Evolutionary conservation across 2,113 vertebrate species (phyloP).

Genomic region (Sphaerodactylus townsendi): DNA sequence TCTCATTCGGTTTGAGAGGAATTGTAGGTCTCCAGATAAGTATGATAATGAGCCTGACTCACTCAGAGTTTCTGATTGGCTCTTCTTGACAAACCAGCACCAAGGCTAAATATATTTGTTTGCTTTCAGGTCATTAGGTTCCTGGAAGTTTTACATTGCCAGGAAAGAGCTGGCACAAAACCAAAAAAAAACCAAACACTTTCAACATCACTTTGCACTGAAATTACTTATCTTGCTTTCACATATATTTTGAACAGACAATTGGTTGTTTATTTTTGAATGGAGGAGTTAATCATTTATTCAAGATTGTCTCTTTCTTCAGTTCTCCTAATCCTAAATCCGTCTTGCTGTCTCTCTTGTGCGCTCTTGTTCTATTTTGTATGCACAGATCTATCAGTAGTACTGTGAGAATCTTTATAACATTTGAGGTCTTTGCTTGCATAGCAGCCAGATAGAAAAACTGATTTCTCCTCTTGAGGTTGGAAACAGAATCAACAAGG

Average conservation of each 20-base stretch:
- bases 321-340: background rate
- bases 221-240: background rate
- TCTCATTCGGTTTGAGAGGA: background rate
- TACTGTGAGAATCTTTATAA: too few species aligned
- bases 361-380: background rate
- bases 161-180: background rate
- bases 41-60: background rate
- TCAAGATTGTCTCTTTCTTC: background rate
- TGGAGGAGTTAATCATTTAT: background rate
- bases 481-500: too few species aligned
- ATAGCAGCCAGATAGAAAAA: too few species aligned
- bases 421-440: too few species aligned
- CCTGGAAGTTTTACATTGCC: background rate
- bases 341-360: background rate
- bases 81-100: background rate
- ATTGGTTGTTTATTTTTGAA: background rate
- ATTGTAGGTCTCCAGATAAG: background rate
- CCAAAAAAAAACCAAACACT: background rate
- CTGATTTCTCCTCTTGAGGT: too few species aligned
- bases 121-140: background rate
- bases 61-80: background rate
- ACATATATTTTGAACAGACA: background rate
- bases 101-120: background rate
- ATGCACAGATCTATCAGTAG: background rate
- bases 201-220: background rate